Evolutionary conservation across 1,140 invertebrate genomes (phyloP).

Genomic region (Coenobita brevimanus): DNA sequence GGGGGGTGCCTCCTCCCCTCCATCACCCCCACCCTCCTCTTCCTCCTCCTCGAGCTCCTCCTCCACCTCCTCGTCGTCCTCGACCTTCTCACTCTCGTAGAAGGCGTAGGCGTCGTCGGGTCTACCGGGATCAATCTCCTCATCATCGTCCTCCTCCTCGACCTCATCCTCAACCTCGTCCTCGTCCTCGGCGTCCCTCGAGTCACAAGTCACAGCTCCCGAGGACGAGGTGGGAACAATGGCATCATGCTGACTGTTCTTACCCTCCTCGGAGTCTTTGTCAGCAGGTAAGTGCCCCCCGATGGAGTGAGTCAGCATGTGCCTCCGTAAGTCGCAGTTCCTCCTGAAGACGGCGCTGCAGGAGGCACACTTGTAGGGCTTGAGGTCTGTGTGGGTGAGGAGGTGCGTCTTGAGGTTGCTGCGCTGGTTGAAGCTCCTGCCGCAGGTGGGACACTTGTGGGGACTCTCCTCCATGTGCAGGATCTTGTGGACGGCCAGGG

Average conservation of each 20-base stretch:
- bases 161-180: slow-evolving; percentile 56
- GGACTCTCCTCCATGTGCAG: slow-evolving; percentile 60
- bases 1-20: neutral
- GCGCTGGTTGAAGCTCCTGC: slow-evolving; percentile 58
- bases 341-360: slow-evolving; percentile 70
- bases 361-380: slow-evolving; percentile 59
- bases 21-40: slow-evolving; percentile 10
- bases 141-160: slow-evolving; percentile 61
- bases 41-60: slow-evolving; percentile 57
- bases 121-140: slow-evolving; percentile 67
- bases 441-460: slow-evolving; percentile 60
- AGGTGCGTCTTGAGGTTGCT: slow-evolving; percentile 61
- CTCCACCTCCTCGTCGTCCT: slow-evolving; percentile 63
- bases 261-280: slow-evolving; percentile 78
- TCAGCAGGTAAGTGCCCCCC: slow-evolving; percentile 83
- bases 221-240: slow-evolving; percentile 73
- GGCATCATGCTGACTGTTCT: slow-evolving; percentile 69
- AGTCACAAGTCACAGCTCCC: slow-evolving; percentile 72
- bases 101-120: slow-evolving; percentile 66
- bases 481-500: slow-evolving; percentile 62
- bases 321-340: slow-evolving; percentile 85
- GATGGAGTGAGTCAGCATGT: slow-evolving; percentile 88
- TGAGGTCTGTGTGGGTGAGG: slow-evolving; percentile 58
- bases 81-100: slow-evolving; percentile 62
- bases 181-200: slow-evolving; percentile 51